Conservation (phyloP, 2,888 invertebrate species). For the Acronicta leporina region DNA sequence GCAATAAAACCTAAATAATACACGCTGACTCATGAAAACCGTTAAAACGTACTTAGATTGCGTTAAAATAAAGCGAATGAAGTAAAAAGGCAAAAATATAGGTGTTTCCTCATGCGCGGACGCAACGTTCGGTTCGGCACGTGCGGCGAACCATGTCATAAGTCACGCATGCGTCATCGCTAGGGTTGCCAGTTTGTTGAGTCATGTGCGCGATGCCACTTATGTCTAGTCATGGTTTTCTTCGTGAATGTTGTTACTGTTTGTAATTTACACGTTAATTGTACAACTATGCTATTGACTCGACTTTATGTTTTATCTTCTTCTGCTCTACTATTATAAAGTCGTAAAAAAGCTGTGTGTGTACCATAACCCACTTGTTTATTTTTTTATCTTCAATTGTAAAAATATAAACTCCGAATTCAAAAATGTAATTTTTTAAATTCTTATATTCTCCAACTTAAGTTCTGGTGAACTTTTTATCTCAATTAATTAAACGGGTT, state of each 20-base stretch:
- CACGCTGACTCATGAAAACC: slow-evolving; percentile 32
- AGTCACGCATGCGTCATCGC: slow-evolving; percentile 48
- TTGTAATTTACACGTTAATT: slow-evolving; percentile 2
- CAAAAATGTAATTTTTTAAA: too few species aligned
- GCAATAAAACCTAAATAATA: slow-evolving; percentile 18
- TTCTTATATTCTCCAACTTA: too few species aligned
- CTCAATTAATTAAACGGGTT: too few species aligned
- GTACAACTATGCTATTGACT: background rate
- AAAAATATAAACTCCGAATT: too few species aligned
- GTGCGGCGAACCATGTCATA: slow-evolving; percentile 48
- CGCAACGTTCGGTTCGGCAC: slow-evolving; percentile 44
- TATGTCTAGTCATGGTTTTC: slow-evolving; percentile 24
- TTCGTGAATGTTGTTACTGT: slow-evolving; percentile 10
- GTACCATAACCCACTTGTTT: too few species aligned
- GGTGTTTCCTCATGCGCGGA: slow-evolving; percentile 48
- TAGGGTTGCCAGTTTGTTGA: slow-evolving; percentile 44
- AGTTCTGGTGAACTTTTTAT: too few species aligned
- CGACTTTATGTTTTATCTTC: too few species aligned
- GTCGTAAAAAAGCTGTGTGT: too few species aligned
- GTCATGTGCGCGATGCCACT: slow-evolving; percentile 15
- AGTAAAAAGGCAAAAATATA: slow-evolving; percentile 36
- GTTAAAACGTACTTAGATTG: slow-evolving; percentile 12
- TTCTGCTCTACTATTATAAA: too few species aligned
- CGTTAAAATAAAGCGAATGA: slow-evolving; percentile 34
- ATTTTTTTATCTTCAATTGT: too few species aligned